These are phyloP conservation scores for Pterois miles DNA, from an alignment of 2,797 vertebrate species.

Conservation along the genomic window DNA sequence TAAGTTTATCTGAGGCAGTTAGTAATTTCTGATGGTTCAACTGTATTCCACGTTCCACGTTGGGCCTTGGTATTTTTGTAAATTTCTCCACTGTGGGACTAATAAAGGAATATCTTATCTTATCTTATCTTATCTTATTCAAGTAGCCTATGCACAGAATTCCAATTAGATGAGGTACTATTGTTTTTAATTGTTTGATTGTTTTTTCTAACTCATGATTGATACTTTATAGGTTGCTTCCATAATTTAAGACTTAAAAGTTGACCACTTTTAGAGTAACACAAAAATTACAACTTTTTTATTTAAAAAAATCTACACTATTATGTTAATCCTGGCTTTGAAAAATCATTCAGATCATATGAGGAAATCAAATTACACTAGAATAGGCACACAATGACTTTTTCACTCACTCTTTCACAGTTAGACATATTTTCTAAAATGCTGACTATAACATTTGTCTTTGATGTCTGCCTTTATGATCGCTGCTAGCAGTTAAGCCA, in stretches of 20 bases:
- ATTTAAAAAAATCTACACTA: neutral
- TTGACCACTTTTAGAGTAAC: neutral
- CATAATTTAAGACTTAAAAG: neutral
- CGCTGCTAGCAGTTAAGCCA: neutral
- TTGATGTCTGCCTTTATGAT: neutral
- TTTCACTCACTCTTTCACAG: neutral
- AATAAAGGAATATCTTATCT: no score
- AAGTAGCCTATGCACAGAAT: neutral
- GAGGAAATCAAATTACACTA: neutral
- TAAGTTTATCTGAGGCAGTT: neutral
- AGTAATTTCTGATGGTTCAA: neutral
- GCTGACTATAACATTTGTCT: neutral
- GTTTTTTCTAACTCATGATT: neutral
- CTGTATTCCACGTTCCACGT: no score
- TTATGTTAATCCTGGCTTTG: neutral
- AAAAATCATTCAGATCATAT: neutral
- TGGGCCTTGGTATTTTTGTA: no score
- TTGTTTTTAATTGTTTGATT: neutral
- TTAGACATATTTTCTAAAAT: neutral
- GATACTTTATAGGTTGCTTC: neutral
- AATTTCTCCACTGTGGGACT: no score
- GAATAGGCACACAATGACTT: neutral
- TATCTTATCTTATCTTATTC: no score
- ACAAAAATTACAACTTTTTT: neutral
- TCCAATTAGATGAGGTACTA: neutral